Percentiles rank a stretch among this genome's conserved stretches.
Conservation (phyloP, 1,140 invertebrate genomes). For the Drosophila triauraria region DNA sequence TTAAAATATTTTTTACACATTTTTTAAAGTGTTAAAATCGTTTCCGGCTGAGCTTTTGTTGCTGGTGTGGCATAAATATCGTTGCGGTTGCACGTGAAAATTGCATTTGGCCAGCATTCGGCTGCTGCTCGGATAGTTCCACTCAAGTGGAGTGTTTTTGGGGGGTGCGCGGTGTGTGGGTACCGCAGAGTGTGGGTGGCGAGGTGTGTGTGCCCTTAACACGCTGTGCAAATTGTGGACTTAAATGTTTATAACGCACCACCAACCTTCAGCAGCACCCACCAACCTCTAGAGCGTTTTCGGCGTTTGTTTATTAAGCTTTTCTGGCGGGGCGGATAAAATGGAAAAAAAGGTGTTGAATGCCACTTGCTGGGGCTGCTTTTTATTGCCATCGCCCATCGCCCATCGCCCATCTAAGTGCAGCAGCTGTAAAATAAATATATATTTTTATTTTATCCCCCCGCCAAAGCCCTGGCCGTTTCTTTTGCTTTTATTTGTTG, state of each 20-base stretch:
- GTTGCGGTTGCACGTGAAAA: slow-evolving; percentile 83
- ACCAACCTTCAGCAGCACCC: slow-evolving; percentile 31
- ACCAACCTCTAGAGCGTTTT: slow-evolving; percentile 49
- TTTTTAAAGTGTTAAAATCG: slow-evolving; percentile 38
- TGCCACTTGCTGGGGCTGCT: slow-evolving; percentile 78
- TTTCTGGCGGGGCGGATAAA: slow-evolving; percentile 54
- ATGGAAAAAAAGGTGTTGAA: slow-evolving; percentile 70
- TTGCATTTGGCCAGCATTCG: slow-evolving; percentile 77
- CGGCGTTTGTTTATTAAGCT: slow-evolving; percentile 80
- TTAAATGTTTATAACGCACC: slow-evolving; percentile 78
- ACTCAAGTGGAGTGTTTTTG: slow-evolving; percentile 27
- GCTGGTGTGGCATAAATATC: slow-evolving; percentile 80
- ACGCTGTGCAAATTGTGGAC: slow-evolving; percentile 81
- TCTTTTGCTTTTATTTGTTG: slow-evolving; percentile 67
- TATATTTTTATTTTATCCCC: slow-evolving; percentile 76
- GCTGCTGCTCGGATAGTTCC: slow-evolving; percentile 43
- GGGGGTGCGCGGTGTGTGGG: slow-evolving; percentile 21
- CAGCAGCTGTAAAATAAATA: slow-evolving; percentile 83
- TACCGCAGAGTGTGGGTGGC: slow-evolving; percentile 13
- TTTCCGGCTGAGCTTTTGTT: slow-evolving; percentile 66
- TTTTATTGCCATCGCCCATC: slow-evolving; percentile 73
- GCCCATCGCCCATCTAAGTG: slow-evolving; percentile 65
- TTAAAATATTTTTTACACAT: background rate
- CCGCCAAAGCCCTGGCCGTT: slow-evolving; percentile 19
- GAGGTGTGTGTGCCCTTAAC: slow-evolving; percentile 34